These are phyloP conservation scores for Urosaurus nigricauda DNA, from an alignment of 2,797 vertebrate species.

Conservation along the genomic window DNA sequence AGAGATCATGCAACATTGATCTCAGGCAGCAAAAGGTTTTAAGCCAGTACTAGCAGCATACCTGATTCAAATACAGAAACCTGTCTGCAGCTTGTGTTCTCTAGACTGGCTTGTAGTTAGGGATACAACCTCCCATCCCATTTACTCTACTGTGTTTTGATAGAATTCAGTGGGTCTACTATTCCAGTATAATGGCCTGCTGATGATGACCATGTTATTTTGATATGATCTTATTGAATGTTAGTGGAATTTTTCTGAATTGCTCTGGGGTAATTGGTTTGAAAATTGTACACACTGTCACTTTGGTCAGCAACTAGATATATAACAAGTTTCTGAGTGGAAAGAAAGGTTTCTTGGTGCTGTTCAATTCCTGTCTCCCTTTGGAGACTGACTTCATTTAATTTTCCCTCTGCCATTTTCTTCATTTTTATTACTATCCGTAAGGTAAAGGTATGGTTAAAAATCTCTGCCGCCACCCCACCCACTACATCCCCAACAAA, in stretches of 20 bases:
- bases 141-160: neutral
- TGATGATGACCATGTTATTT: slow-evolving; percentile 17
- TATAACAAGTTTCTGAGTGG: neutral
- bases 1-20: too few species aligned
- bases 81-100: neutral
- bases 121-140: neutral
- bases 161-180: neutral
- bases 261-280: slow-evolving; percentile 22
- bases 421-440: neutral
- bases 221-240: slow-evolving; percentile 17
- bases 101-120: neutral
- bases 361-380: slow-evolving; percentile 13
- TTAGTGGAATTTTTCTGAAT: neutral
- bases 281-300: slow-evolving; percentile 20
- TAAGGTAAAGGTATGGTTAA: neutral
- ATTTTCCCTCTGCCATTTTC: neutral
- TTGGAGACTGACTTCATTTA: neutral
- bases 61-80: neutral
- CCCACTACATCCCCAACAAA: neutral
- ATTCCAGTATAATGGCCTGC: slow-evolving; percentile 3
- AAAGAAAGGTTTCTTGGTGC: neutral
- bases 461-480: neutral
- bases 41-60: neutral
- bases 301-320: slow-evolving; percentile 10
- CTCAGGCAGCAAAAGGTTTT: neutral